A percentile compares a stretch with the other conserved stretches of the same genome.
Conservation (phyloP, 2,888 invertebrate genomes). For the Gisinianus flammeolus region DNA sequence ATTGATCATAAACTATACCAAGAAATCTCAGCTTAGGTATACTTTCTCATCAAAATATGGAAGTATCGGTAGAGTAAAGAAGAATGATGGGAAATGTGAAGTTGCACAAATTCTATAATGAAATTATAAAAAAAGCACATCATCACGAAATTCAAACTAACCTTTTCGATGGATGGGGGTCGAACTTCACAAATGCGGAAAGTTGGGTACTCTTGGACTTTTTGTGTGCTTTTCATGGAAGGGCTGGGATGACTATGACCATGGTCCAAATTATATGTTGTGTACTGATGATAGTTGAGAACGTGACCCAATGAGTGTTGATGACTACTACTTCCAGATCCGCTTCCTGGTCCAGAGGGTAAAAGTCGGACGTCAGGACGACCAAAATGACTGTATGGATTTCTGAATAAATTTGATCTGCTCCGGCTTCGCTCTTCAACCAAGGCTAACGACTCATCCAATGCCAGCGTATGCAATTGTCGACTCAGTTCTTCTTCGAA, state of each 20-base stretch:
- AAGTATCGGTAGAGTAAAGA: background rate
- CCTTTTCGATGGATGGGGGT: constrained; percentile 60
- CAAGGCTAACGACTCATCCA: constrained; percentile 59
- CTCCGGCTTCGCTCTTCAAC: constrained; percentile 59
- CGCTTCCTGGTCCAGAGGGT: constrained; percentile 50
- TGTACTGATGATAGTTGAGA: constrained; percentile 52
- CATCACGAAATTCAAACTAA: constrained; percentile 30
- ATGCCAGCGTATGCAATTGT: constrained; percentile 58
- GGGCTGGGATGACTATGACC: constrained; percentile 46
- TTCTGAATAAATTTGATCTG: constrained; percentile 53
- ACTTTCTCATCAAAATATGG: no score
- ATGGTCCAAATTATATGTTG: constrained; percentile 51
- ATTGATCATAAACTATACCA: no score
- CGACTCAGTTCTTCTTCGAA: constrained; percentile 59
- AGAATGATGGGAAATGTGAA: background rate
- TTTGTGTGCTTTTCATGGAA: constrained; percentile 28
- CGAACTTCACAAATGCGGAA: constrained; percentile 60
- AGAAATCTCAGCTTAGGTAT: no score
- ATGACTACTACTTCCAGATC: constrained; percentile 40
- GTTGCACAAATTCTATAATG: background rate
- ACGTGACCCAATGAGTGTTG: constrained; percentile 43
- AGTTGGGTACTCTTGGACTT: constrained; percentile 55
- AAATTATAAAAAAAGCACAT: background rate
- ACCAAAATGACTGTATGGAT: constrained; percentile 60
- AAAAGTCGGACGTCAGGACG: constrained; percentile 58